Base-by-base conservation (phyloP, 2,888 invertebrate species). In the Hydropsyche betteni region DNA sequence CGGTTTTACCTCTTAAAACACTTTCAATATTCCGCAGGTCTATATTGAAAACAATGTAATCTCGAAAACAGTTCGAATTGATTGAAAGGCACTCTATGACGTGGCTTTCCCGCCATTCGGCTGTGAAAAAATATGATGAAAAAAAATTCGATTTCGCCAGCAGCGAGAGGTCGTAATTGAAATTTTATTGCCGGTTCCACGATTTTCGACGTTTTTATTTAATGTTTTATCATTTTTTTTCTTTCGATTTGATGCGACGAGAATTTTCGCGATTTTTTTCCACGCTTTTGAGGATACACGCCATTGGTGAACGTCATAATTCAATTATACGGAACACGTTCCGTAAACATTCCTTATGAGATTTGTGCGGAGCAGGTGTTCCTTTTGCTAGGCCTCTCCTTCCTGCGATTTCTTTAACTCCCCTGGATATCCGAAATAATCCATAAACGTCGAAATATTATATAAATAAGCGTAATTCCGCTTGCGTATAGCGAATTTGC, bases 331-430 rank as follows among this genome's bases (percentile, higher is more conserved):
- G 14, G 24, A 58, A 58, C 58, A 58, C 58, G 16, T 14, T 16
- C 58, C 58, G 58, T 16, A 58, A 58, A 58, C 58, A 58, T 58
- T 58, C 58, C 24, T 58, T 58, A 58, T 58, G 58, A 58, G 58
- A 58, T 58, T 58, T 58, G 16, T 16, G 58, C 58, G 58, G 0
- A 58, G 58, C 58, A 58, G 58, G 58, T 58, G 58, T 24, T 8
- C 58, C 16, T 53, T 16, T 14, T 53, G 44, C 44, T 44, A 44
- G 44, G 44, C 44, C 44, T 44, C 4, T 44, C 10, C 44, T 44
- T 44, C 44, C 10, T 44, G 44, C 6, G 44, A 44, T 44, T 44
- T 44, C 44, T 44, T 44, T 10, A 10, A 44, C 44, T 44, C 10
- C 44, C 44, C 44, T 6, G 44, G 44, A 44, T 44, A 44, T 44